A percentile compares a stretch with the other conserved stretches of the same genome.
These are phyloP conservation scores for Onychomys leucogaster DNA, from an alignment of 2,797 vertebrate genomes.

Conservation along the genomic window DNA sequence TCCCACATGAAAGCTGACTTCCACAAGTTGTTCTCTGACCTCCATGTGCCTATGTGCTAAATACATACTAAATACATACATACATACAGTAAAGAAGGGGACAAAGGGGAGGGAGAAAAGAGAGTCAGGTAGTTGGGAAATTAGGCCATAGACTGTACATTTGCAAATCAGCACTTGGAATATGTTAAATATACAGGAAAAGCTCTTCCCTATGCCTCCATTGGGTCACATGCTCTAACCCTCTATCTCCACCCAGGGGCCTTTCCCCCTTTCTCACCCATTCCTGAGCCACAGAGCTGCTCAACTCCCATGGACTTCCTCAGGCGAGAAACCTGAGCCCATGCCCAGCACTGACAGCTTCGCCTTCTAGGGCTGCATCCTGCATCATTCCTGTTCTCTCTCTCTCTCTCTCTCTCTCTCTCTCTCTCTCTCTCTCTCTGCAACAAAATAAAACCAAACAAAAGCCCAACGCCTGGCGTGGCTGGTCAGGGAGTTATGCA, in stretches of 20 bases:
- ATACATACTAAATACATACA: background rate
- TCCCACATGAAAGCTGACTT: background rate
- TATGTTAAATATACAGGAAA: constrained; percentile 68
- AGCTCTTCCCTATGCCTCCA: background rate
- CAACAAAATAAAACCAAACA: constrained; percentile 85
- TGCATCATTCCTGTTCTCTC: too few relatives aligned
- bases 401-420: constrained; percentile 43
- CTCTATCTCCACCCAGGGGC: constrained; percentile 72
- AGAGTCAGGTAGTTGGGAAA: background rate
- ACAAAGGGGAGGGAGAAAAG: too few relatives aligned
- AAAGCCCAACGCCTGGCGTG: constrained; percentile 82
- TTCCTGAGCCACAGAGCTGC: constrained; percentile 67
- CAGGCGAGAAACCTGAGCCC: constrained; percentile 79
- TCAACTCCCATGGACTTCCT: constrained; percentile 75
- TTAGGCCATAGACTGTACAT: background rate
- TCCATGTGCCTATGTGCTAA: background rate
- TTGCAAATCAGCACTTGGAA: background rate
- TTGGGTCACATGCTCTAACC: constrained; percentile 74
- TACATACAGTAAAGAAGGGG: background rate
- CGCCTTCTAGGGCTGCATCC: constrained; percentile 67
- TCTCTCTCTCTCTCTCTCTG: constrained; percentile 37
- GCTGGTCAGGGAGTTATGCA: constrained; percentile 84
- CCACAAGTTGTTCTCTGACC: background rate
- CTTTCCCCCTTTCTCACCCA: constrained; percentile 67
- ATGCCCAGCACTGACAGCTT: constrained; percentile 68